Percentiles rank a stretch among this genome's conserved stretches.
These are phyloP conservation scores for Vollenhovia emeryi DNA, from an alignment of 1,140 invertebrate species.

Conservation along the genomic window DNA sequence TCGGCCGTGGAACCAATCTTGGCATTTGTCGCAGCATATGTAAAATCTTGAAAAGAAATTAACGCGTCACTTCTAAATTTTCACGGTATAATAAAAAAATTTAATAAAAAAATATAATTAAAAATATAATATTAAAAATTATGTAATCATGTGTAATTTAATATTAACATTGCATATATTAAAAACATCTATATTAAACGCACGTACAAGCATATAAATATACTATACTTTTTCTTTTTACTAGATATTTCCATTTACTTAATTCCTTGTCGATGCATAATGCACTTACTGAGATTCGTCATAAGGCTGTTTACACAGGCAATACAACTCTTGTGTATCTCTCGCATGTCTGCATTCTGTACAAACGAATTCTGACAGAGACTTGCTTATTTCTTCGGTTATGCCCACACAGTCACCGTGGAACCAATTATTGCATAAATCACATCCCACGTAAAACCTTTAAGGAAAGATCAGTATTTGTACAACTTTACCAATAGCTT, in stretches of 20 bases:
- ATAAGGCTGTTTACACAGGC: slow-evolving; percentile 97
- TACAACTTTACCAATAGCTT: not conserved
- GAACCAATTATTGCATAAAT: slow-evolving; percentile 99
- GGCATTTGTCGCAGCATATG: slow-evolving; percentile 98
- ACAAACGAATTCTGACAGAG: slow-evolving; percentile 95
- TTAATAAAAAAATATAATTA: slow-evolving; percentile 16
- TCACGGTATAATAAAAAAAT: slow-evolving; percentile 42
- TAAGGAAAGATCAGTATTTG: not conserved
- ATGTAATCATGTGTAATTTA: not conserved
- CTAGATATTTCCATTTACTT: not conserved
- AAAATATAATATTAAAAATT: slow-evolving; percentile 37
- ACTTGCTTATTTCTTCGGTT: slow-evolving; percentile 96
- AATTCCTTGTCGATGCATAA: not conserved
- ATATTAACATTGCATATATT: not conserved
- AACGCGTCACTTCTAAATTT: not conserved
- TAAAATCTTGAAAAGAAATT: slow-evolving; percentile 90
- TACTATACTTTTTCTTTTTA: not conserved
- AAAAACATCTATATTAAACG: too few relatives aligned
- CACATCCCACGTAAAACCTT: slow-evolving; percentile 99
- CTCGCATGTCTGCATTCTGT: slow-evolving; percentile 93
- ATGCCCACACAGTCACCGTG: slow-evolving; percentile 98
- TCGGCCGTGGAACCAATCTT: slow-evolving; percentile 99
- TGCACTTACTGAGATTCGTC: slow-evolving; percentile 97
- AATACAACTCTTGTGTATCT: slow-evolving; percentile 97
- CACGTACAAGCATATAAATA: too few relatives aligned